Conservation (phyloP, 2,797 vertebrate species). For the Buphagus erythrorhynchus region DNA sequence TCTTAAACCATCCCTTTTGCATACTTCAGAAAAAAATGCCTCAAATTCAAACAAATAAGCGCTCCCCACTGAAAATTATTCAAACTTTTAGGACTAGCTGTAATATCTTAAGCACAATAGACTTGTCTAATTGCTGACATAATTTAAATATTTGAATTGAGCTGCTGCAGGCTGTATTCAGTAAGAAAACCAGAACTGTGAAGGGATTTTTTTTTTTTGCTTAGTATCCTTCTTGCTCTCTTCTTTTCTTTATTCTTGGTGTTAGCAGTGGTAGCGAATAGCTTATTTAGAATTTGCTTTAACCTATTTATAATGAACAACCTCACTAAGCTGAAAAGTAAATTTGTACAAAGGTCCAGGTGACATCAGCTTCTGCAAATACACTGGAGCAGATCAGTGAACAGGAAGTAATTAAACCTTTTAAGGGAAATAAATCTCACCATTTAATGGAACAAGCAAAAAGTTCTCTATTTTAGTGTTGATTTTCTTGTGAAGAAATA, state of each 20-base stretch:
- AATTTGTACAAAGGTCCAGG: conserved; percentile 43
- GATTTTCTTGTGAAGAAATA: not conserved
- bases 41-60: not conserved
- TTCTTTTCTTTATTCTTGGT: not conserved
- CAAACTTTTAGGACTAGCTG: not conserved
- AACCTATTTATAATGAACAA: conserved; percentile 41
- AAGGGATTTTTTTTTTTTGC: not conserved
- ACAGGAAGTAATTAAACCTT: conserved; percentile 50
- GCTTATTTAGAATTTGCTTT: conserved; percentile 43
- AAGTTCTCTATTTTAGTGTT: not conserved
- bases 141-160: not conserved
- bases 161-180: not conserved
- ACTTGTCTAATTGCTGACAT: not conserved
- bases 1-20: not conserved
- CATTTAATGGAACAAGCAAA: not conserved
- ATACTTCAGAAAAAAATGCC: not conserved
- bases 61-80: not conserved
- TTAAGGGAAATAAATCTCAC: conserved; percentile 15
- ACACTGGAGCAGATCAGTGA: conserved; percentile 33
- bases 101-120: not conserved
- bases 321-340: conserved; percentile 49
- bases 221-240: not conserved
- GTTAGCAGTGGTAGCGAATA: not conserved
- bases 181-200: not conserved
- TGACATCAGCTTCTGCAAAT: conserved; percentile 62